Conservation (phyloP, 2,113 vertebrate species). For the Diphyllodes magnificus region DNA sequence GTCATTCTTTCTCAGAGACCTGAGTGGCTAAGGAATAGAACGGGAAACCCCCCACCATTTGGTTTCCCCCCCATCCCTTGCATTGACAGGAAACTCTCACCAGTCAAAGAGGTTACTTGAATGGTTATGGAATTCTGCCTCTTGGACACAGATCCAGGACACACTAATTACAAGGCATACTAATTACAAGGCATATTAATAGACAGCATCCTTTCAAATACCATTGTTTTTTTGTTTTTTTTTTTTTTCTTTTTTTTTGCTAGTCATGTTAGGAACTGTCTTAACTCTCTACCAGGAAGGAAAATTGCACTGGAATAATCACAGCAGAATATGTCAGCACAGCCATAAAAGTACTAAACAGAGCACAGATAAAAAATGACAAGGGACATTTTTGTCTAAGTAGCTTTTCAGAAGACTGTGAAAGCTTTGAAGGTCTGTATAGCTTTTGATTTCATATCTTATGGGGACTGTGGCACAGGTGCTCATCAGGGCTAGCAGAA, state of each 20-base stretch:
- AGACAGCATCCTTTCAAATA: neutral
- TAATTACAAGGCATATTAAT: neutral
- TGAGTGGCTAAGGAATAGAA: neutral
- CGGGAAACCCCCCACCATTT: neutral
- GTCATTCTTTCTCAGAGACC: neutral
- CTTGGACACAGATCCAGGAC: neutral
- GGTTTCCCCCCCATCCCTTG: accelerated
- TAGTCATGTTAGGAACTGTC: neutral
- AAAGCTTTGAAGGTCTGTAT: neutral
- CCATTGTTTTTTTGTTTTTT: neutral
- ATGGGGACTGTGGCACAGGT: neutral
- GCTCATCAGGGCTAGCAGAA: neutral
- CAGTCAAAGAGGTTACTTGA: neutral
- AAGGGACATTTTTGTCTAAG: neutral
- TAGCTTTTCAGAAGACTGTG: neutral
- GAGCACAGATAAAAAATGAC: neutral
- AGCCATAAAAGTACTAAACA: neutral
- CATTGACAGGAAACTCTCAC: neutral
- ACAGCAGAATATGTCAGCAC: neutral
- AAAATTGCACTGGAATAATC: neutral
- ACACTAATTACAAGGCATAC: neutral
- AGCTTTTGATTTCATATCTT: neutral
- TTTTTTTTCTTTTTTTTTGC: neutral
- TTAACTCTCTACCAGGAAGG: neutral
- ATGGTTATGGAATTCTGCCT: neutral